Conservation (phyloP, 30 jellyfish, hydroid and myxozoan genomes). For the Catostylus mosaicus region DNA sequence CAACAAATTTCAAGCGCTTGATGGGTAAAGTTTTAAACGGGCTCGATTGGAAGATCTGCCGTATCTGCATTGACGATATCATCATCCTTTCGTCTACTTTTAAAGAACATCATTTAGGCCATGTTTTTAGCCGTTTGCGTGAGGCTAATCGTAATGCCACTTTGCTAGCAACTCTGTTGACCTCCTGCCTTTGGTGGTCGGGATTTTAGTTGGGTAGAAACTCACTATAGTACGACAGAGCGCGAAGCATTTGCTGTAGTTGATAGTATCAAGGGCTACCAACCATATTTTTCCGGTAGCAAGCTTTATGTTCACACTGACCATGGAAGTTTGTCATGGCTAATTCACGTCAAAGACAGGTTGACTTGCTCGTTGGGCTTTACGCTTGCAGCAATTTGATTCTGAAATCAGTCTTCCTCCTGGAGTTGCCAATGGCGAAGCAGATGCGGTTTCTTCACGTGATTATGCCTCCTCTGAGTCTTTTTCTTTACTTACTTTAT, state of each 20-base stretch:
- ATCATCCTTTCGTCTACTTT: constrained; percentile 32
- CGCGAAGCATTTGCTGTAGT: constrained; percentile 63
- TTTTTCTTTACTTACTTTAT: too few relatives aligned
- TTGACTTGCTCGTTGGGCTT: constrained; percentile 63
- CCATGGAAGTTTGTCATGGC: constrained; percentile 40
- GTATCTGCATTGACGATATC: constrained; percentile 49
- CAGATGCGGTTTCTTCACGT: constrained; percentile 20
- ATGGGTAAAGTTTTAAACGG: constrained; percentile 33
- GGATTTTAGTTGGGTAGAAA: constrained; percentile 25
- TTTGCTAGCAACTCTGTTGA: constrained; percentile 48
- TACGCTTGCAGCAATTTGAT: constrained; percentile 44
- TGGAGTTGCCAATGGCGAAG: constrained; percentile 36
- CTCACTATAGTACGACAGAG: constrained; percentile 48
- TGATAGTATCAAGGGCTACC: constrained; percentile 47
- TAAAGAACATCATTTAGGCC: constrained; percentile 22
- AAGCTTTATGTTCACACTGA: too few relatives aligned
- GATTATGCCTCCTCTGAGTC: not conserved
- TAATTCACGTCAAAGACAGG: constrained; percentile 48
- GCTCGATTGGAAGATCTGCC: constrained; percentile 44
- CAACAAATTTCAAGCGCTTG: constrained; percentile 52
- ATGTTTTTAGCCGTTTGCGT: constrained; percentile 58
- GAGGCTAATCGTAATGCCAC: constrained; percentile 63
- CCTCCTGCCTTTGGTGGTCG: constrained; percentile 59
- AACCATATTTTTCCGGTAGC: constrained; percentile 15
- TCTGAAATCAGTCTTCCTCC: constrained; percentile 54